A percentile compares a stretch with the other conserved stretches of the same genome.
phyloP scores from a whole-genome alignment of 1,140 invertebrate species.

The Nasonia vitripennis region DNA sequence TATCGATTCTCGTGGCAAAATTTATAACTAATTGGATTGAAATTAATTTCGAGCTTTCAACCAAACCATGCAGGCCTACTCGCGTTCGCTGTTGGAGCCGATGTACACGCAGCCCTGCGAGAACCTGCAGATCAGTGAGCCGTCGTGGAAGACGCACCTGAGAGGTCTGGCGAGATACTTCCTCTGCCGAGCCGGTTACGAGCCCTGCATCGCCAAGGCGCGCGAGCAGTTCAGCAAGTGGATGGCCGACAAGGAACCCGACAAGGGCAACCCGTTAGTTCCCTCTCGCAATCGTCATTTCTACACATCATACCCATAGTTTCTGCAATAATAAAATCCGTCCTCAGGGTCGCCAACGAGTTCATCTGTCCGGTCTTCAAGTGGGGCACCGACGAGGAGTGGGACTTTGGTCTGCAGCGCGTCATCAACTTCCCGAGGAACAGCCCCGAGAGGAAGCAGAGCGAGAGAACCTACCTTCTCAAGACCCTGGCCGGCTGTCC shows the following conservation, averaged over 20 bases:
- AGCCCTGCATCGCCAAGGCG: conserved; percentile 82
- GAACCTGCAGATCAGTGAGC: conserved; percentile 75
- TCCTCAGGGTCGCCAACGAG: conserved; percentile 80
- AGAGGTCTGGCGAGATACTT: conserved; percentile 79
- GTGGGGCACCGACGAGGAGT: conserved; percentile 85
- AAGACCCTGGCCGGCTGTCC: conserved; percentile 86
- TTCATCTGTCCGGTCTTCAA: conserved; percentile 86
- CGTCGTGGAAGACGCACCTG: conserved; percentile 78
- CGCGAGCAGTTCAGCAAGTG: conserved; percentile 80
- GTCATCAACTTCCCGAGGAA: conserved; percentile 83
- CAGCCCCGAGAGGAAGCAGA: conserved; percentile 75
- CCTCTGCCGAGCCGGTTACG: conserved; percentile 83
- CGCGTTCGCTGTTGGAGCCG: conserved; percentile 73
- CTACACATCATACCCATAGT: too few species aligned
- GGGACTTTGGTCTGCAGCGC: conserved; percentile 85
- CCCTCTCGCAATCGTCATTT: neutral
- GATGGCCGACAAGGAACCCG: conserved; percentile 80
- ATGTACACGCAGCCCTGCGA: conserved; percentile 80
- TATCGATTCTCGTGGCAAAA: too few species aligned
- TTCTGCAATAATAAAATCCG: neutral
- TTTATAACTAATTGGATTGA: too few species aligned
- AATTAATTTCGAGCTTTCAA: too few species aligned
- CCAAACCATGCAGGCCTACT: conserved; percentile 10
- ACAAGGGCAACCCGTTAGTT: conserved; percentile 84
- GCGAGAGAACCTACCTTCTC: conserved; percentile 83